Conservation (phyloP, 2,797 vertebrate species). For the Pseudochromis fuscus region DNA sequence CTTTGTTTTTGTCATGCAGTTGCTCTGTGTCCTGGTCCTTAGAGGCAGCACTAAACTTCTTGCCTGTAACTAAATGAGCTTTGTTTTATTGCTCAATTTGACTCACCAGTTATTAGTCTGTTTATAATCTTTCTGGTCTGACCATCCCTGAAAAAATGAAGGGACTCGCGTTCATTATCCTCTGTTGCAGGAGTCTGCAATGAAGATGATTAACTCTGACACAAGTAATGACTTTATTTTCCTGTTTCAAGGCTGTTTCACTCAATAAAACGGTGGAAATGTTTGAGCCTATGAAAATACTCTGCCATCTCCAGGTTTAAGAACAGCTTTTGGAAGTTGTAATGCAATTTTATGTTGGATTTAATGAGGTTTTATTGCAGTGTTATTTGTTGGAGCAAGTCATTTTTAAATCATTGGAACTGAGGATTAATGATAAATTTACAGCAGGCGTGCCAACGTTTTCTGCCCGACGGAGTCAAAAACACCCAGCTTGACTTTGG, state of each 20-base stretch:
- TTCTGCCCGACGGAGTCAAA: constrained; percentile 9
- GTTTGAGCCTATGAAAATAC: constrained; percentile 15
- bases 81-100: background rate
- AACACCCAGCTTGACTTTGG: constrained; percentile 33
- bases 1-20: too few species aligned
- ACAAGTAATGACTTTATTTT: constrained; percentile 40
- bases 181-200: background rate
- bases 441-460: background rate
- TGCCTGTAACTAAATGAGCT: background rate
- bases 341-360: constrained; percentile 31
- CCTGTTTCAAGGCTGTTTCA: constrained; percentile 46
- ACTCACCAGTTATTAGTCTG: background rate
- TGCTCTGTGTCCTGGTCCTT: too few species aligned
- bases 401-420: constrained; percentile 38
- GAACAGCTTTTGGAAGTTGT: constrained; percentile 41
- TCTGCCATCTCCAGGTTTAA: constrained; percentile 6
- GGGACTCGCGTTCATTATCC: constrained; percentile 10
- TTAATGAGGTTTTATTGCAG: constrained; percentile 23
- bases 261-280: constrained; percentile 53
- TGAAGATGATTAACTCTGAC: constrained; percentile 36
- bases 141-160: background rate
- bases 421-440: constrained; percentile 12
- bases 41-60: background rate
- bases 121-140: background rate
- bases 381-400: constrained; percentile 31